Conservation (phyloP, 2,888 invertebrate genomes). For the Iselma pallidipennis region DNA sequence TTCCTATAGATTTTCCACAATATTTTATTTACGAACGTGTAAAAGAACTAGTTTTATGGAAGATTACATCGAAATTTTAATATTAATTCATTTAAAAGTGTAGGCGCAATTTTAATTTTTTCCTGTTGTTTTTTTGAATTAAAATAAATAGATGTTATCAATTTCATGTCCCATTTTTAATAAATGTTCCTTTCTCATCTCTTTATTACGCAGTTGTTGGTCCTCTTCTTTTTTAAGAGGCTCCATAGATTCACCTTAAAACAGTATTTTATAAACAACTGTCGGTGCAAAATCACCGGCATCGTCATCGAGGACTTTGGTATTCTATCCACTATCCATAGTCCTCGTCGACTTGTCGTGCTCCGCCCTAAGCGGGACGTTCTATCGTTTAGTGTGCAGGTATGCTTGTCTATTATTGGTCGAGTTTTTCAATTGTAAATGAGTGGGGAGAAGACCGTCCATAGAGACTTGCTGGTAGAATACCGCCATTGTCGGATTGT, state of each 20-base stretch:
- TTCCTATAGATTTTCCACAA: conserved; percentile 74
- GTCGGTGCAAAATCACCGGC: no score
- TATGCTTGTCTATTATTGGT: no score
- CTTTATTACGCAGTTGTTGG: conserved; percentile 66
- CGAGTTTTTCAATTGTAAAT: no score
- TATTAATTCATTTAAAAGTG: background rate
- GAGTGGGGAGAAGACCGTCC: no score
- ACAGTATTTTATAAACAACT: background rate
- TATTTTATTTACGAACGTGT: conserved; percentile 82
- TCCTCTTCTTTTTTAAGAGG: conserved; percentile 67
- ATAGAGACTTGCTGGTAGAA: no score
- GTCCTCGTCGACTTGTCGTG: no score
- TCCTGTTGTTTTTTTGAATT: background rate
- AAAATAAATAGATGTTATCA: conserved; percentile 23
- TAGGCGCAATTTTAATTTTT: background rate
- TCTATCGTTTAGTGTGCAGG: no score
- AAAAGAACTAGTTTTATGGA: conserved; percentile 76
- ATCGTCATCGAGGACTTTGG: no score
- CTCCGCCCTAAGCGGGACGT: no score
- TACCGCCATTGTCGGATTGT: no score
- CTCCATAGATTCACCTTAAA: conserved; percentile 57
- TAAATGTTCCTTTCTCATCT: conserved; percentile 61
- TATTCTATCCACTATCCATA: no score
- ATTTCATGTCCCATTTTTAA: conserved; percentile 13
- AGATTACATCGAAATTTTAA: conserved; percentile 56